Evolutionary conservation across 2,888 invertebrate species (phyloP).

Genomic region (Agriopis marginaria): DNA sequence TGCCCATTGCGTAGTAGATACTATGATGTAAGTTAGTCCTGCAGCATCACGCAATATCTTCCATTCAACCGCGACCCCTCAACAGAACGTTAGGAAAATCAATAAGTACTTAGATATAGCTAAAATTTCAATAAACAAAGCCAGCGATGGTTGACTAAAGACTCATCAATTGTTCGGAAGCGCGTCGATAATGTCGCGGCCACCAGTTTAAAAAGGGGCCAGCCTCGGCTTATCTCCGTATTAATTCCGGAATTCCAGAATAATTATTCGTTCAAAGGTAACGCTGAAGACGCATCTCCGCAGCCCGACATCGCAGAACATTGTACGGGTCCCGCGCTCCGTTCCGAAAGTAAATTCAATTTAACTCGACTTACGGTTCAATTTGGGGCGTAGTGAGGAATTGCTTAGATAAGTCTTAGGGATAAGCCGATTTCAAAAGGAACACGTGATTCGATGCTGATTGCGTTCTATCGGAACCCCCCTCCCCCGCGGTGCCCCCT

Average conservation of each 20-base stretch:
- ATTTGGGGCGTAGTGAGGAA: constrained; percentile 51
- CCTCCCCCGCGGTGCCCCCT: constrained; percentile 46
- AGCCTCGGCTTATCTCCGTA: constrained; percentile 73
- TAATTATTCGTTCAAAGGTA: constrained; percentile 83
- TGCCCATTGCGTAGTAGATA: too few relatives aligned
- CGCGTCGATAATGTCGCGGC: constrained; percentile 56
- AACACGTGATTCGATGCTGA: constrained; percentile 83
- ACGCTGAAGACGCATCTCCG: constrained; percentile 67
- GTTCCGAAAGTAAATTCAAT: constrained; percentile 54
- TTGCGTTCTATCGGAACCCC: constrained; percentile 64
- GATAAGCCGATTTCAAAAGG: constrained; percentile 83
- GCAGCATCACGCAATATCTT: not conserved
- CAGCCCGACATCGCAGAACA: constrained; percentile 61
- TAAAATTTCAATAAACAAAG: constrained; percentile 46
- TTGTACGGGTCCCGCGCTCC: constrained; percentile 52
- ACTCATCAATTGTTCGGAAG: constrained; percentile 56
- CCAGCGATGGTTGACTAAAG: constrained; percentile 52
- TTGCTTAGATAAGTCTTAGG: constrained; percentile 64
- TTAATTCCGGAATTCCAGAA: constrained; percentile 81
- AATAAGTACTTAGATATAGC: constrained; percentile 36
- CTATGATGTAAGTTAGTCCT: too few relatives aligned
- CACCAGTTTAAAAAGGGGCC: constrained; percentile 55
- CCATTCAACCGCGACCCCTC: not conserved
- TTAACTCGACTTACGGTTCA: constrained; percentile 50
- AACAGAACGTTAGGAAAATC: not conserved